Evolutionary conservation across 2,113 vertebrate species (phyloP).

Genomic region (Cyrtonyx montezumae): DNA sequence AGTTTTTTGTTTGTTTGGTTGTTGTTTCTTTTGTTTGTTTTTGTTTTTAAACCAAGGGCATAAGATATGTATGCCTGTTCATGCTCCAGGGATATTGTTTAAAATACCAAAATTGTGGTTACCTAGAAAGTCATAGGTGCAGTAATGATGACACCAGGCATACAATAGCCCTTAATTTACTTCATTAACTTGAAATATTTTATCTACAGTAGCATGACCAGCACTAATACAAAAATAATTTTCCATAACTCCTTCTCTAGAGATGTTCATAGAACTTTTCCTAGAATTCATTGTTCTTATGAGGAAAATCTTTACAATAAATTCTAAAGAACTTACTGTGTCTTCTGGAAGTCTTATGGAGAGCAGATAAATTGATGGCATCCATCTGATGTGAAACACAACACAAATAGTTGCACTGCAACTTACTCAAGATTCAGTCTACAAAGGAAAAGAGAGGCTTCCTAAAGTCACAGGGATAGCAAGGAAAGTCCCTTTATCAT

Average conservation of each 20-base stretch:
- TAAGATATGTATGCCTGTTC: not conserved
- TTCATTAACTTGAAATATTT: not conserved
- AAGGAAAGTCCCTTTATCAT: not conserved
- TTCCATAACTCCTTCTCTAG: not conserved
- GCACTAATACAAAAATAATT: not conserved
- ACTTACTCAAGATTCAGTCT: not conserved
- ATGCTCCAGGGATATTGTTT: not conserved
- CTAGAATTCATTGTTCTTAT: not conserved
- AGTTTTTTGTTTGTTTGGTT: not conserved
- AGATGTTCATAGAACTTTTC: not conserved
- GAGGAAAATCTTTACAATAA: not conserved
- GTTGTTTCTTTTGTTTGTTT: not conserved
- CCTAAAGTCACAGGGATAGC: not conserved
- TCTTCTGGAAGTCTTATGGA: not conserved
- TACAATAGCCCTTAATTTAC: not conserved
- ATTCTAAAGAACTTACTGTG: not conserved
- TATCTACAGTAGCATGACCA: not conserved
- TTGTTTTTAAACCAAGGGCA: not conserved
- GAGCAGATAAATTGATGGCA: not conserved
- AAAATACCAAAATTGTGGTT: not conserved
- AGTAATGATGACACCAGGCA: not conserved
- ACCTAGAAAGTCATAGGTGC: not conserved
- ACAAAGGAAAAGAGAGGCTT: not conserved
- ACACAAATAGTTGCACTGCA: not conserved
- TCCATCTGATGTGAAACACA: not conserved